Percentiles rank a stretch among this genome's conserved stretches.
These are phyloP conservation scores for Nannoperca australis DNA, from an alignment of 2,797 vertebrate genomes.

Conservation along the genomic window DNA sequence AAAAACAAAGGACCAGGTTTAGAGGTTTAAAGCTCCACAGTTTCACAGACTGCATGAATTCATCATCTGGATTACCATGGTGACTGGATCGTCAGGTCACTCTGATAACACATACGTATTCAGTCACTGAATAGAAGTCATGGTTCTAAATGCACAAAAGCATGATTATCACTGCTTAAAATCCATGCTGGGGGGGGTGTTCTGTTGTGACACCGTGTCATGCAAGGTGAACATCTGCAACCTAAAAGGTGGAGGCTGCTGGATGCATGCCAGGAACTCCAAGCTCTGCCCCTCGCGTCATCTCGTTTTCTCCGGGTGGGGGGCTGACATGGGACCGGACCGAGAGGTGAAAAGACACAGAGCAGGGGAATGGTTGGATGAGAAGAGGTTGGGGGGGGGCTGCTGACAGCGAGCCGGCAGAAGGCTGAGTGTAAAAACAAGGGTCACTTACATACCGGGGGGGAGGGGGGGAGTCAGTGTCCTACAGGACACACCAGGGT, in stretches of 20 bases:
- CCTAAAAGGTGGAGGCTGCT: neutral
- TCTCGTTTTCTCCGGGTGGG: neutral
- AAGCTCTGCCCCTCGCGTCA: slow-evolving; percentile 6
- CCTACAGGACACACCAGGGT: slow-evolving; percentile 19
- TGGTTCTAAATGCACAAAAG: neutral
- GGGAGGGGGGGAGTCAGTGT: slow-evolving; percentile 6
- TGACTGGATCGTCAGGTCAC: neutral
- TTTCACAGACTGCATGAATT: slow-evolving; percentile 16
- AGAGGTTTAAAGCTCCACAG: slow-evolving; percentile 62
- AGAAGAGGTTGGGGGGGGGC: neutral
- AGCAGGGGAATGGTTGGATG: neutral
- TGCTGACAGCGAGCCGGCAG: neutral
- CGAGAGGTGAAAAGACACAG: slow-evolving; percentile 7
- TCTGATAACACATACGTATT: too few relatives aligned
- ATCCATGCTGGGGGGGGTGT: neutral
- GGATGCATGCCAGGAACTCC: neutral
- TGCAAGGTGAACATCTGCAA: neutral
- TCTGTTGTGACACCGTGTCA: neutral
- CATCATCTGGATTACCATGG: slow-evolving; percentile 25
- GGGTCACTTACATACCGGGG: neutral
- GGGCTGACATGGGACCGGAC: neutral
- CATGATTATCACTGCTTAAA: neutral
- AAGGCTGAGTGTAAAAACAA: neutral
- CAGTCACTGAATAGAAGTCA: neutral
- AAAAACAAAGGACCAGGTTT: slow-evolving; percentile 84